Evolutionary conservation across 1,140 invertebrate species (phyloP).

Genomic region (Drosophila bipectinata): DNA sequence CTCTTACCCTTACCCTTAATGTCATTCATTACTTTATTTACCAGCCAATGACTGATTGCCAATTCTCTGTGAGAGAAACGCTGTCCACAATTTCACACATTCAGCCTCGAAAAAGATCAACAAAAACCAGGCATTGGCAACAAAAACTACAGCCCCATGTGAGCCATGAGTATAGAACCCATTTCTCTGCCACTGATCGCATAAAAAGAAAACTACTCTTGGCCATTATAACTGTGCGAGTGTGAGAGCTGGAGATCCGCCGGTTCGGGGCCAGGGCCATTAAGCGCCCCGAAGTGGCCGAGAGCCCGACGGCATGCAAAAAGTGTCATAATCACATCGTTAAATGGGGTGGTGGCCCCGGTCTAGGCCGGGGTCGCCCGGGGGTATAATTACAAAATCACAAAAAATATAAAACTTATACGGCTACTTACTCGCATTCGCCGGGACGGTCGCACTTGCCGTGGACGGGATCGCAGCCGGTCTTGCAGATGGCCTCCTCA

Average conservation of each 20-base stretch:
- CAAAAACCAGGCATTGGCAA: neutral
- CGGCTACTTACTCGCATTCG: conserved; percentile 92
- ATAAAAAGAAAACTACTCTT: conserved; percentile 36
- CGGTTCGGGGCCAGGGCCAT: conserved; percentile 45
- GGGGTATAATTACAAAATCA: conserved; percentile 4
- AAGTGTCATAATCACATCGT: conserved; percentile 81
- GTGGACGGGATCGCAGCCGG: conserved; percentile 94
- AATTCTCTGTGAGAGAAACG: conserved; percentile 42
- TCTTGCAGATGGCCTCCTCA: conserved; percentile 94
- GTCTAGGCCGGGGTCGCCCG: conserved; percentile 6
- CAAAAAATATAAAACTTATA: neutral
- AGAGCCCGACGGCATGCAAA: conserved; percentile 43
- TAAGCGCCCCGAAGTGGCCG: conserved; percentile 57
- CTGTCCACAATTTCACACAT: conserved; percentile 66
- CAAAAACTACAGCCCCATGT: conserved; percentile 27
- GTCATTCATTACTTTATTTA: neutral
- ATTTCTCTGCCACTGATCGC: conserved; percentile 44
- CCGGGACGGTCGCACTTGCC: conserved; percentile 94
- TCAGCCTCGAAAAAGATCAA: conserved; percentile 14
- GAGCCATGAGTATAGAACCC: conserved; percentile 37
- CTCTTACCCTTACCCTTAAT: neutral
- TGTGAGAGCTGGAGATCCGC: conserved; percentile 13
- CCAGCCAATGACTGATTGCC: conserved; percentile 6
- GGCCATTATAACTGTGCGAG: conserved; percentile 73
- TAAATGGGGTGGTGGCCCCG: conserved; percentile 30